Evolutionary conservation across 2,888 invertebrate genomes (phyloP), one percentile per base, ranked within the genome.

Genomic region (Eristalinus aeneus): DNA sequence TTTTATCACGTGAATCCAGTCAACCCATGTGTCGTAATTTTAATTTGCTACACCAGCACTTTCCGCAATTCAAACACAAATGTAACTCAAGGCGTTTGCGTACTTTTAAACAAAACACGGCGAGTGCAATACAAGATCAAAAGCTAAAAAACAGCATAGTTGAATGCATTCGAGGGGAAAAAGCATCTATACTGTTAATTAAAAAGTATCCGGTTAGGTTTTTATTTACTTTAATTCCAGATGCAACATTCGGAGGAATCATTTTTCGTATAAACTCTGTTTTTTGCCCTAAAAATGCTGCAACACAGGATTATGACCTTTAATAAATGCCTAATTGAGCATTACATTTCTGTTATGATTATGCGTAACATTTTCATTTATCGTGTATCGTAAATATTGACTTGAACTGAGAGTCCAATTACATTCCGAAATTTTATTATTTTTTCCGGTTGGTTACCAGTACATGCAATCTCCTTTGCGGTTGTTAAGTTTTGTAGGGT

Each of bases 171-270:
- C 16, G 46, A 53, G 11, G 34, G 67, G 31, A 34, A 68, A 68
- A 56, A 56, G 32, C 34, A 56, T 56, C 56, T 39, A 34, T 56
- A 68, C 56, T 56, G 56, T 56, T 56, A 56, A 68, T 68, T 68
- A 56, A 68, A 54, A 11, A 68, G 68, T 68, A 23, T 68, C 56
- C 56, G 68, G 23, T 68, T 34, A 56, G 56, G 22, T 68, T 34
- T 36, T 68, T 56, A 23, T 65, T 46, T 46, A 22, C 67, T 54
- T 23, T 22, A 32, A 54, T 20, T 22, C 32, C 58, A 39, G 58
- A 58, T 58, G 58, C 58, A 4, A 23, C 36, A 36, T 58, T 69
- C n/a, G 56, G 68, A 1, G 10, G 68, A 56, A 34, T 56, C 34
- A 23, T 16, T 46, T 46, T 46, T 56, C 22, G 54, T 34, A 34